Evolutionary conservation across 2,888 invertebrate species (phyloP).

Genomic region (Limnephilus marmoratus): DNA sequence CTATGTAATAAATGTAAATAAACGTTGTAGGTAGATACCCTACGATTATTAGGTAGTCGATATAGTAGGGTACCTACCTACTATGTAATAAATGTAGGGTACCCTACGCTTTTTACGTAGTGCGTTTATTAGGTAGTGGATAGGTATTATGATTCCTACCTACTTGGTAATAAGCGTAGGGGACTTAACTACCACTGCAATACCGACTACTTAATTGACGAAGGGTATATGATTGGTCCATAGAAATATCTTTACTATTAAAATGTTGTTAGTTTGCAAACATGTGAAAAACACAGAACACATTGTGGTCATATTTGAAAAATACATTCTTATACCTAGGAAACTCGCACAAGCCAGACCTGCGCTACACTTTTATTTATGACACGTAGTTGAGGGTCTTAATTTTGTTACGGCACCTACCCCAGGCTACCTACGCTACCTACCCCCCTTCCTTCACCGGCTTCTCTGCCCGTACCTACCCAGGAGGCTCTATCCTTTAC

Average conservation of each 20-base stretch:
- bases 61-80: no score
- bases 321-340: background rate
- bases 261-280: background rate
- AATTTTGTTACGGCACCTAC: constrained; percentile 42
- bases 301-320: background rate
- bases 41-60: no score
- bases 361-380: constrained; percentile 31
- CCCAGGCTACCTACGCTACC: background rate
- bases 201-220: no score
- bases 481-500: constrained; percentile 26
- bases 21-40: no score
- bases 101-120: no score
- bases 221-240: no score
- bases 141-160: no score
- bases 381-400: constrained; percentile 38
- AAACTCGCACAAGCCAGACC: background rate
- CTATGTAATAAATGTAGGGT: background rate
- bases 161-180: no score
- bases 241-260: background rate
- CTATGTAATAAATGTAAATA: no score
- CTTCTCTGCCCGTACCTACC: background rate
- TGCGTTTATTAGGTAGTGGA: no score
- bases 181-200: no score
- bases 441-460: background rate
- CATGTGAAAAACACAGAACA: background rate